These are phyloP conservation scores for Cerceris ruficornis DNA, from an alignment of 2,888 invertebrate species.

Conservation along the genomic window DNA sequence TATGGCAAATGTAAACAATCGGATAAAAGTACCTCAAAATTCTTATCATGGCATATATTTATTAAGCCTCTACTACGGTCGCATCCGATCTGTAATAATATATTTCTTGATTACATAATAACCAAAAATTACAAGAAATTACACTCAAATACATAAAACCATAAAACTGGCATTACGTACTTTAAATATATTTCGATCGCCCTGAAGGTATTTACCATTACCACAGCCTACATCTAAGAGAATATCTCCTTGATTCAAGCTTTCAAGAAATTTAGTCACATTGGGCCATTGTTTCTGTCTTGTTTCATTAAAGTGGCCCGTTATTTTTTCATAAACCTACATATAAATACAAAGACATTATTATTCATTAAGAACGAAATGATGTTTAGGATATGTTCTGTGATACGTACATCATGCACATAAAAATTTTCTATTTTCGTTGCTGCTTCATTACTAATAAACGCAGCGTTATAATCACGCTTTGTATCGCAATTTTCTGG, in stretches of 20 bases:
- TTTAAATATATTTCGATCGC: conserved; percentile 68
- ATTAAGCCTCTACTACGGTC: conserved; percentile 89
- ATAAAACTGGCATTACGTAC: conserved; percentile 47
- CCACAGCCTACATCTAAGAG: conserved; percentile 98
- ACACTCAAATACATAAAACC: neutral
- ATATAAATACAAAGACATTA: conserved; percentile 14
- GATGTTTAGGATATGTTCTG: neutral
- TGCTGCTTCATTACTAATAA: conserved; percentile 83
- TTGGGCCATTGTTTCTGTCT: conserved; percentile 97
- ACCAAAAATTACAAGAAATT: neutral
- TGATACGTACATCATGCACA: conserved; percentile 86
- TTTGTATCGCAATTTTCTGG: conserved; percentile 87
- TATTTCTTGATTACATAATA: neutral
- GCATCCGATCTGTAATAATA: conserved; percentile 87
- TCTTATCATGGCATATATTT: conserved; percentile 85
- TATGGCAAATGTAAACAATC: conserved; percentile 91
- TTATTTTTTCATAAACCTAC: conserved; percentile 96
- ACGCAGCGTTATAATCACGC: neutral
- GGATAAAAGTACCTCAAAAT: conserved; percentile 88
- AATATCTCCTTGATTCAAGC: conserved; percentile 86
- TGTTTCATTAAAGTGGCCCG: conserved; percentile 96
- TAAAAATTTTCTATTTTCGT: conserved; percentile 87
- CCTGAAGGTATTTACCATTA: conserved; percentile 96
- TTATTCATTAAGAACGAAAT: neutral
- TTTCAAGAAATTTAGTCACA: conserved; percentile 90